Conservation (phyloP, 2,113 vertebrate species). For the Poeciliopsis turrubarensis region DNA sequence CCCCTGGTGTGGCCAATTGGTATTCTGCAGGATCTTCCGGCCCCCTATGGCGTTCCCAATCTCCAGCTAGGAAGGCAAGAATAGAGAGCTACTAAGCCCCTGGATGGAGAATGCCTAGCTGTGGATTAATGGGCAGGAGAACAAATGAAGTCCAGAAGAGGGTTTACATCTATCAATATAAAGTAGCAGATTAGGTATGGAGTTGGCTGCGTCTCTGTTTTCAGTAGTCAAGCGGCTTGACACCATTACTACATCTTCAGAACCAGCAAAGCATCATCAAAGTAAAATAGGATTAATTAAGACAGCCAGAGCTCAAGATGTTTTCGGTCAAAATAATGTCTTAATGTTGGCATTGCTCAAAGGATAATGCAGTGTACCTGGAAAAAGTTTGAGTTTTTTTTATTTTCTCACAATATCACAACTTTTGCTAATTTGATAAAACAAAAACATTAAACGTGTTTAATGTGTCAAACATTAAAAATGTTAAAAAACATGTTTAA, state of each 20-base stretch:
- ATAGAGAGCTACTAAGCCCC: slow-evolving; percentile 78
- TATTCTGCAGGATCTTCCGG: slow-evolving; percentile 79
- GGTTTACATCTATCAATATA: slow-evolving; percentile 79
- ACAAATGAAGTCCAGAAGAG: slow-evolving; percentile 81
- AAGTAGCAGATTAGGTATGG: slow-evolving; percentile 72
- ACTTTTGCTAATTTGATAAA: neutral
- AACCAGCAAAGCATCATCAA: slow-evolving; percentile 51
- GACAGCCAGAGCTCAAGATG: slow-evolving; percentile 11
- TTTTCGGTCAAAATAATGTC: slow-evolving; percentile 16
- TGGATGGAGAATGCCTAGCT: slow-evolving; percentile 76
- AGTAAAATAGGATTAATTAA: slow-evolving; percentile 63
- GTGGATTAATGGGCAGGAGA: slow-evolving; percentile 82
- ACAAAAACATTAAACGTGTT: neutral
- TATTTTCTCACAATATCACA: too few relatives aligned
- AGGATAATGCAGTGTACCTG: too few relatives aligned
- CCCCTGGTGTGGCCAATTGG: slow-evolving; percentile 81
- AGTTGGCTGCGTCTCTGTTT: slow-evolving; percentile 62
- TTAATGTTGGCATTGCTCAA: too few relatives aligned
- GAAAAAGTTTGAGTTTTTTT: too few relatives aligned
- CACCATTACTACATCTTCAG: slow-evolving; percentile 59
- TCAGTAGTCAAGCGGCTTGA: slow-evolving; percentile 66
- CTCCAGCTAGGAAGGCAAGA: slow-evolving; percentile 80
- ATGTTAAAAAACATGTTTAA: too few relatives aligned
- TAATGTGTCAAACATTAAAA: too few relatives aligned
- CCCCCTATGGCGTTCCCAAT: slow-evolving; percentile 81